Base-by-base conservation (phyloP, 2,113 vertebrate species). In the Oreocharis arfaki region DNA sequence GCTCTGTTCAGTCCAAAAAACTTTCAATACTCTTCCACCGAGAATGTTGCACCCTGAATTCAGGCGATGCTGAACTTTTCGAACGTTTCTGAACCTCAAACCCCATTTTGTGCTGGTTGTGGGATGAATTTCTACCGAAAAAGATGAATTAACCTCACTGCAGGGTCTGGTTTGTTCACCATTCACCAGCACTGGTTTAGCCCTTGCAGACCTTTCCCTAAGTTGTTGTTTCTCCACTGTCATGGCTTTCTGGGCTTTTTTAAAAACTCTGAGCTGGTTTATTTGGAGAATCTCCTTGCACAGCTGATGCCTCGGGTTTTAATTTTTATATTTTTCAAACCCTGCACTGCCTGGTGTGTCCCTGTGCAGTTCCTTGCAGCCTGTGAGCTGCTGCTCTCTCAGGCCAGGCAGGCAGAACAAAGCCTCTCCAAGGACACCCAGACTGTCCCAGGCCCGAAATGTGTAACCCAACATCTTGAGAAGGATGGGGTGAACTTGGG, bases 11-110 rank as follows among this genome's bases (percentile, higher is more conserved):
- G 9, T 13, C 22, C 2, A 0, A 39, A 2, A 21, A 59, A 24
- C 16, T 33, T 28, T 1, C 35, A 32, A 0, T 1, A 2, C 17
- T 26, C 39, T 1, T 1, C 1, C 10, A 11, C 22, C 26, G 41
- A 47, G 68, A 32, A 5, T 0, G 11, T 2, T 37, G 35, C 47
- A 69, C 13, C 13, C 56, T 28, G 10, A 44, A 37, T 69, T 57
- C 4, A 41, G 17, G 55, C 22, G 57, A 13, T 37, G 39, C 27
- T 2, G 3, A 37, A 39, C 1, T 1, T 39, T 32, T 22, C 80
- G 18, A 21, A 8, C 5, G 1, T 37, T 75, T 82, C 64, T 33
- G 53, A 60, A 53, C 16, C 65, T 46, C 68, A 37, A 2, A 32
- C 53, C 63, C 0, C 6, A 32, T 41, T 57, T 4, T 74, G 5